Evolutionary conservation across 2,113 vertebrate genomes (phyloP).

Genomic region (Chaetorhynchus papuensis): DNA sequence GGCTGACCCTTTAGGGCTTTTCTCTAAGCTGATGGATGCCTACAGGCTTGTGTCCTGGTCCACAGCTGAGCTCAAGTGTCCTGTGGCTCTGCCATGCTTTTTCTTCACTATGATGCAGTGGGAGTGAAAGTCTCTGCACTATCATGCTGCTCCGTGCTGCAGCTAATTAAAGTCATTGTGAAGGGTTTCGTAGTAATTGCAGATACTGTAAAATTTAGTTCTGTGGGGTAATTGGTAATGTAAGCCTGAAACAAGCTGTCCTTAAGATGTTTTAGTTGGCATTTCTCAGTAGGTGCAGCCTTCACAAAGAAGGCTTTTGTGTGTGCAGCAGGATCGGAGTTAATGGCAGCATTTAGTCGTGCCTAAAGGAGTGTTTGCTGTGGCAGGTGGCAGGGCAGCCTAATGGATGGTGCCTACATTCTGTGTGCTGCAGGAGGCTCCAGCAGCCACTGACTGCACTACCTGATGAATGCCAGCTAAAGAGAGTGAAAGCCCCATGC

Average conservation of each 20-base stretch:
- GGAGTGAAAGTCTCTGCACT: neutral
- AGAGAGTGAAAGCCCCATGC: neutral
- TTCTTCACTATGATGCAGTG: neutral
- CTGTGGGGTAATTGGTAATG: constrained; percentile 25
- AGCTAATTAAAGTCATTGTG: constrained; percentile 25
- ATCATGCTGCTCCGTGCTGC: neutral
- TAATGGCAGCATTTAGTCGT: constrained; percentile 4
- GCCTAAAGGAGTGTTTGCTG: neutral
- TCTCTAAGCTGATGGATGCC: neutral
- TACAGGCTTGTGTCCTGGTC: neutral
- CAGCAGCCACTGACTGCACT: neutral
- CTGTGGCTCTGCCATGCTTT: neutral
- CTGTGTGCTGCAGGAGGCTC: neutral
- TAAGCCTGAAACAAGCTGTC: constrained; percentile 28
- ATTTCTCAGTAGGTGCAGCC: constrained; percentile 20
- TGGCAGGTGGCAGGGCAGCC: neutral
- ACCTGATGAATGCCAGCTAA: neutral
- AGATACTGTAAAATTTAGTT: constrained; percentile 26
- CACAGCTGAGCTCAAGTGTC: neutral
- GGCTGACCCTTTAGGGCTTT: neutral
- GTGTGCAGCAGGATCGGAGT: neutral
- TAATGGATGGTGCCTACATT: neutral
- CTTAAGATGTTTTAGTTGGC: constrained; percentile 34
- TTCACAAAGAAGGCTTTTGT: constrained; percentile 20
- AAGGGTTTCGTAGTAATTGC: constrained; percentile 11